Conservation (phyloP, 2,888 invertebrate species). For the Amblyteles armatorius region DNA sequence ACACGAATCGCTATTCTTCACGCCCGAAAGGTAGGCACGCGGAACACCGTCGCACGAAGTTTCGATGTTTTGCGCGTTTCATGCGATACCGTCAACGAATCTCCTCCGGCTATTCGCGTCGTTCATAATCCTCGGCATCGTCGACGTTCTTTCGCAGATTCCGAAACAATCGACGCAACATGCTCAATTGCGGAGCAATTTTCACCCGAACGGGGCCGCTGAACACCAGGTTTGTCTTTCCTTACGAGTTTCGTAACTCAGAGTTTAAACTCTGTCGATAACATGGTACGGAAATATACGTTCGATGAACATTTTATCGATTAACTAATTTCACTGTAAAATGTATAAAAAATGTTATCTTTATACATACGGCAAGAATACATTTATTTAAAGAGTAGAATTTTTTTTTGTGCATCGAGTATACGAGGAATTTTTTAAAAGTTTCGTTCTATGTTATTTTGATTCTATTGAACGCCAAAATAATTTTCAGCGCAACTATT, state of each 20-base stretch:
- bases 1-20: not conserved
- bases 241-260: constrained; percentile 16
- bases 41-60: constrained; percentile 7
- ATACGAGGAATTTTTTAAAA: not conserved
- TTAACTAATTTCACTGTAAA: not conserved
- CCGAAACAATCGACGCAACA: constrained; percentile 24
- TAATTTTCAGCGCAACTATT: constrained; percentile 30
- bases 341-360: not conserved
- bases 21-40: constrained; percentile 12
- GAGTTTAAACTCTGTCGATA: constrained; percentile 21
- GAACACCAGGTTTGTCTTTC: constrained; percentile 49
- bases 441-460: not conserved
- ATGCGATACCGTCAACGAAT: not conserved
- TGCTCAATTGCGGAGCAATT: constrained; percentile 65
- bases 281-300: not conserved
- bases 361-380: not conserved
- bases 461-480: not conserved
- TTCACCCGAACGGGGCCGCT: constrained; percentile 59
- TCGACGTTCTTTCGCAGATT: constrained; percentile 10
- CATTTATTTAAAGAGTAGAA: not conserved
- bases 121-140: not conserved
- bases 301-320: not conserved
- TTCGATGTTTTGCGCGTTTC: not conserved
- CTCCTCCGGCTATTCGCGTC: not conserved
- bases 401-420: not conserved